Evolutionary conservation across 2,113 vertebrate genomes (phyloP), one percentile per base, ranked within the genome.

Genomic region (Seriola aureovittata): DNA sequence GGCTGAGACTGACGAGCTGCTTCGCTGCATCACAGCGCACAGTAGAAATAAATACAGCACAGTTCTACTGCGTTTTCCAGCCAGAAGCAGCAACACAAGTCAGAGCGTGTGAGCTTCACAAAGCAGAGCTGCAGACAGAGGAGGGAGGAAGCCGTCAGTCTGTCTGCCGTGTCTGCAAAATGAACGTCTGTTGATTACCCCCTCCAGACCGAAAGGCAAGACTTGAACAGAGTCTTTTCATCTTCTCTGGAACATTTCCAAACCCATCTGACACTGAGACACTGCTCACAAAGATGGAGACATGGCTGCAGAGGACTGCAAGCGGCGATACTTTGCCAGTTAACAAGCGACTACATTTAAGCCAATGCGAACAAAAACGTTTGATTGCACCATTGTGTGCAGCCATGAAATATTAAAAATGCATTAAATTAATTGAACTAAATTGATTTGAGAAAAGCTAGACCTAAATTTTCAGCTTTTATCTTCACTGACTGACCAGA

Each of bases 301-400:
- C 67, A 66, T 14, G 29, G 54, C 59, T 54, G 67, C 67, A 60
- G 36, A 16, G 3, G 38, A 59, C 59, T 54, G 62, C 48, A 55
- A 87, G 75, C 85, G 19, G 63, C 21, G 14, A 23, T 3, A 42
- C 14, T n/a, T 32, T 52, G 70, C 52, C 52, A 29, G 75, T 81
- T 86, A 65, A 63, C 10, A 82, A 84, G 84, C 86, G 8, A 9
- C 77, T 78, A 72, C 29, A 19, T 23, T 58, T 6, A 40, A 79
- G 60, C 74, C 55, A 76, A 79, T 59, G 23, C 1, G 6, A 81
- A 65, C 23, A 69, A 34, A 64, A 60, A 63, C 34, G 50, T 58
- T 44, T 0, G 23, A 19, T 32, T 63, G 66, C 54, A 67, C 36
- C 52, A 34, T 5, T 36, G 40, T 21, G 36, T 69, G 46, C 65